These are phyloP conservation scores for Sitta carolinensis DNA, from an alignment of 2,797 vertebrate species.

Conservation along the genomic window DNA sequence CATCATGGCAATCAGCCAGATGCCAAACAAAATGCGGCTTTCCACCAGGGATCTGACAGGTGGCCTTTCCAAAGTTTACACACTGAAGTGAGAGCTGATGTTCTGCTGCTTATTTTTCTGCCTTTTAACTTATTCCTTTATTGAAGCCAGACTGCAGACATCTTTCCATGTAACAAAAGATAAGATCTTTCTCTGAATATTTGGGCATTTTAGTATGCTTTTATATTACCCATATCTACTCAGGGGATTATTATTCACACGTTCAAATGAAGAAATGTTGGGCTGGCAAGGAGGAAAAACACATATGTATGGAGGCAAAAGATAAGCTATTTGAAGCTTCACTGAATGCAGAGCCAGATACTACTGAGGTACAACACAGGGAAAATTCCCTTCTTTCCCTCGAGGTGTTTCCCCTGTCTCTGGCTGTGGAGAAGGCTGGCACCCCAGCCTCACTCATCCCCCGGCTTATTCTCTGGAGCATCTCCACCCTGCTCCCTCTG, in stretches of 20 bases:
- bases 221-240: conserved; percentile 19
- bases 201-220: conserved; percentile 10
- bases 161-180: conserved; percentile 43
- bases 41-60: conserved; percentile 70
- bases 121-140: conserved; percentile 60
- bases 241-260: conserved; percentile 30
- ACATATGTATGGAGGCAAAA: background rate
- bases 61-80: conserved; percentile 72
- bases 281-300: background rate
- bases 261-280: conserved; percentile 9
- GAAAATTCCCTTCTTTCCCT: background rate
- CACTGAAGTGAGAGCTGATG: conserved; percentile 70
- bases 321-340: conserved; percentile 33
- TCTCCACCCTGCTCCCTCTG: background rate
- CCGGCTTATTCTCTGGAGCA: background rate
- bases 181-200: conserved; percentile 48
- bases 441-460: background rate
- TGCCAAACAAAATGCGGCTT: conserved; percentile 72
- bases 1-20: conserved; percentile 63
- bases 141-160: conserved; percentile 54
- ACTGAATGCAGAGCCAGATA: background rate
- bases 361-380: background rate
- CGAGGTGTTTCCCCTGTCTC: background rate
- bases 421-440: background rate
- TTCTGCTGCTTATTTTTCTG: conserved; percentile 67